phyloP scores from a whole-genome alignment of 2,888 invertebrate species.

The Acronicta alni region DNA sequence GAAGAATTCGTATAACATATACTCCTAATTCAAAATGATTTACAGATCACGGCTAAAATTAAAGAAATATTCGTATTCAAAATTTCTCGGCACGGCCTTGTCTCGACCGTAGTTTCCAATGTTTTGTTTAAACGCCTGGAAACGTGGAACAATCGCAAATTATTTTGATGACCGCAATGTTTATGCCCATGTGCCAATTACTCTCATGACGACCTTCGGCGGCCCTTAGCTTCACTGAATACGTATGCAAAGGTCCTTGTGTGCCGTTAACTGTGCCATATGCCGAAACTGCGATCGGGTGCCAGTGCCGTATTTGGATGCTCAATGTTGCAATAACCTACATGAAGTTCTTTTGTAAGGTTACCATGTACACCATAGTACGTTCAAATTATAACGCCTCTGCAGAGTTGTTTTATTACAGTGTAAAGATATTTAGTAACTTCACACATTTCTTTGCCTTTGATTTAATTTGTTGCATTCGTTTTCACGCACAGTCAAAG shows the following conservation, averaged over 20 bases:
- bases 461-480: no score
- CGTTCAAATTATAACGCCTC: neutral
- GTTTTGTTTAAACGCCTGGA: slow-evolving; percentile 73
- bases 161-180: slow-evolving; percentile 74
- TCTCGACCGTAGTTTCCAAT: slow-evolving; percentile 66
- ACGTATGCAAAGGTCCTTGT: slow-evolving; percentile 62
- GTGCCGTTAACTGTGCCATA: slow-evolving; percentile 57
- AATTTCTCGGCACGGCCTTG: slow-evolving; percentile 71
- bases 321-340: slow-evolving; percentile 54
- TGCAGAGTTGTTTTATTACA: no score
- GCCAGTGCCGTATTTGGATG: slow-evolving; percentile 49
- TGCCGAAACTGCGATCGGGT: slow-evolving; percentile 56
- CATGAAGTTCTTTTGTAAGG: slow-evolving; percentile 42
- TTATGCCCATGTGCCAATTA: slow-evolving; percentile 75
- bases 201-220: slow-evolving; percentile 68
- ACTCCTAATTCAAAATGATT: neutral
- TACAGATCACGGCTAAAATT: slow-evolving; percentile 47
- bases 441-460: no score
- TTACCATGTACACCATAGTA: slow-evolving; percentile 3
- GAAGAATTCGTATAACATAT: neutral
- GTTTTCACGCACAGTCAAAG: no score
- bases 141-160: slow-evolving; percentile 76
- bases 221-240: slow-evolving; percentile 58
- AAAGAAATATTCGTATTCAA: slow-evolving; percentile 61
- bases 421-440: no score